Base-by-base conservation (phyloP, 2,888 invertebrate species). In the Ceraclea dissimilis region DNA sequence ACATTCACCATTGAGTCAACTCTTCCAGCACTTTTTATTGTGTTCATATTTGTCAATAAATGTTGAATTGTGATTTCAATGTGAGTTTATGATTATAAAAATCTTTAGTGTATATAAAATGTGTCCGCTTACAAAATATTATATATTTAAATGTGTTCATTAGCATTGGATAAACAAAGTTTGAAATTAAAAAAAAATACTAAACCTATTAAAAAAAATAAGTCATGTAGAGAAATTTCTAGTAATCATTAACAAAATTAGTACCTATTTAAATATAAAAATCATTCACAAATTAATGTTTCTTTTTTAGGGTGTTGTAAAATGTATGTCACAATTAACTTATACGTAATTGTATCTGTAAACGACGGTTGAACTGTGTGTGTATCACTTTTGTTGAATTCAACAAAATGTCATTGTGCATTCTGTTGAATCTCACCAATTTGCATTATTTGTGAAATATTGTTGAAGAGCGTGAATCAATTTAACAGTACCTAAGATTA, bases 131-230 rank as follows among this genome's bases (percentile, higher is more conserved):
- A 39, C 39, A 39, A 39, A 22, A 52, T 52, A n/a, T n/a, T n/a
- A n/a, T n/a, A 52, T 47, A 52, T 52, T 52, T 26, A 46, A 52
- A 46, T 46, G 52, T 52, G 52, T 52, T 52, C 52, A 52, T 16
- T 52, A 52, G 52, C 43, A 52, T 47, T 52, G 26, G 20, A 17
- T 52, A 31, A 47, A 18, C 46, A 20, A 52, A 46, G 4, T 8
- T n/a, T 46, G 19, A 19, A 46, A 46, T 17, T 31, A 31, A 52
- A 52, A 52, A 43, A 39, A 52, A 20, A 21, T 43, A 19, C 21
- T 33, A 33, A 47, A 19, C 8, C 2, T 47, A 47, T 16, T 44
- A 44, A 44, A 44, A 13, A 11, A 44, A 44, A 31, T 11, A 39
- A 39, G 4, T 13, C n/a, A 8, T 39, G 13, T 39, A 50, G 19